phyloP scores from a whole-genome alignment of 1,140 invertebrate species.

The Megalopta genalis region DNA sequence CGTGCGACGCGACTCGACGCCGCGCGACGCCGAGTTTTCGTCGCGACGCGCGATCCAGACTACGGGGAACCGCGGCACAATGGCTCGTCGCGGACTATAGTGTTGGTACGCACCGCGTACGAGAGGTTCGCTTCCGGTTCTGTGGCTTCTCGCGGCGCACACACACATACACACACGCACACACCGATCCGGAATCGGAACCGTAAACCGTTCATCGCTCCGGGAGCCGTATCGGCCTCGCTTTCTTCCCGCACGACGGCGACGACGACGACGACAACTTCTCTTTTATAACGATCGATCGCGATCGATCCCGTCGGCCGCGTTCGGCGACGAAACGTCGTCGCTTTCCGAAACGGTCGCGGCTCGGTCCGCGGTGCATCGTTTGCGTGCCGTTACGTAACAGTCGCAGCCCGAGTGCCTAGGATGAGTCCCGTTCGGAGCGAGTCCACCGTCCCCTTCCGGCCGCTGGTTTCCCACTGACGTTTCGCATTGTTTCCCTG shows the following conservation, averaged over 20 bases:
- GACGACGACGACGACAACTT: neutral
- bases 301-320: neutral
- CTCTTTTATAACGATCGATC: no score
- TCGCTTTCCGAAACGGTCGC: no score
- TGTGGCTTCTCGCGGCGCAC: neutral
- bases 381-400: constrained; percentile 49
- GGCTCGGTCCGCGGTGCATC: constrained; percentile 17
- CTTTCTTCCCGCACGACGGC: neutral
- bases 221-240: neutral
- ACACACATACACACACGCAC: neutral
- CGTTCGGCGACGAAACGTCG: no score
- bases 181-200: neutral
- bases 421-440: neutral
- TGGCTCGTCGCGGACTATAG: constrained; percentile 8
- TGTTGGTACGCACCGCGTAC: constrained; percentile 15
- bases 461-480: neutral
- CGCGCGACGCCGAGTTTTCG: constrained; percentile 3
- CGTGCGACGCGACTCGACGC: constrained; percentile 31
- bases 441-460: neutral
- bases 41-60: constrained; percentile 19
- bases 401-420: constrained; percentile 31
- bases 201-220: neutral
- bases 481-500: neutral
- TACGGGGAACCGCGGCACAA: constrained; percentile 5
- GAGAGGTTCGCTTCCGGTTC: constrained; percentile 6